A percentile compares a stretch with the other conserved stretches of the same genome.
phyloP scores from a whole-genome alignment of 2,888 invertebrate species.

The Embidobia sp. region DNA sequence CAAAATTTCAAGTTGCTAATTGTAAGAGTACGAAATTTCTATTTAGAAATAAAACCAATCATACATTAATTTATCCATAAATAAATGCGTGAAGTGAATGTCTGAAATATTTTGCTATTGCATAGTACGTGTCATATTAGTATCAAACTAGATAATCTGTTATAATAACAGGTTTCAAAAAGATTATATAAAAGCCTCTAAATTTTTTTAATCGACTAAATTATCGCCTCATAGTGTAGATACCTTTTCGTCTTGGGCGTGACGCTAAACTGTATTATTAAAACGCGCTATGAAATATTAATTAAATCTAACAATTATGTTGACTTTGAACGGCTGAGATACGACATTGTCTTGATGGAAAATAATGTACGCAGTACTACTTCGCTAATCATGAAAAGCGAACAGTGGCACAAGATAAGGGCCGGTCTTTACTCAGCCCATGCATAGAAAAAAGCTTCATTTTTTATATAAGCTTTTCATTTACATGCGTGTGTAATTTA shows the following conservation, averaged over 20 bases:
- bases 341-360: conserved; percentile 27
- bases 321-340: conserved; percentile 14
- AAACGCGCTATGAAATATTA: conserved; percentile 32
- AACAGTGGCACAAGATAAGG: conserved; percentile 14
- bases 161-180: conserved; percentile 14
- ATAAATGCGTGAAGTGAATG: too few relatives aligned
- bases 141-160: conserved; percentile 11
- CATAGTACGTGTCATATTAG: neutral
- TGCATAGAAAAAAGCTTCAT: conserved; percentile 16
- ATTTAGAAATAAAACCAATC: too few relatives aligned
- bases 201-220: neutral
- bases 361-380: conserved; percentile 8
- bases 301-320: conserved; percentile 25
- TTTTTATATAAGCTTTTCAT: conserved; percentile 1
- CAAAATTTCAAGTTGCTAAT: too few relatives aligned
- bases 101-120: neutral
- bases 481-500: neutral
- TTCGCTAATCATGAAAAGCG: conserved; percentile 17
- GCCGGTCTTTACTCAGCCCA: conserved; percentile 4
- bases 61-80: too few relatives aligned
- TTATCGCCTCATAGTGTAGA: neutral
- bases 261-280: conserved; percentile 6
- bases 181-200: conserved; percentile 3
- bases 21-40: too few relatives aligned
- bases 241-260: neutral